Percentiles rank a stretch among this genome's conserved stretches.
Evolutionary conservation across 2,797 vertebrate species (phyloP).

Genomic region (Australoheros facetus): DNA sequence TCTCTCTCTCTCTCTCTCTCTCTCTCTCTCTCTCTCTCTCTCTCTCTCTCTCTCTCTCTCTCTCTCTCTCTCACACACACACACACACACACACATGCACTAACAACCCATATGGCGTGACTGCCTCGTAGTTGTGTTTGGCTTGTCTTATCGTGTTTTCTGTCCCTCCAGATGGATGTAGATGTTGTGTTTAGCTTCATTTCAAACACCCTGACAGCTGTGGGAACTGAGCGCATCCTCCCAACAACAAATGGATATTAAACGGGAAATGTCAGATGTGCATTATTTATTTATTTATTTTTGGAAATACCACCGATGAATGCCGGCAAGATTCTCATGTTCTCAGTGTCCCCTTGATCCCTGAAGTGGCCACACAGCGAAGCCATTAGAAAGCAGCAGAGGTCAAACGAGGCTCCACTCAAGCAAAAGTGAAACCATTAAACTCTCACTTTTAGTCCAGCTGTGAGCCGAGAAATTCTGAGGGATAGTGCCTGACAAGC

Average conservation of each 20-base stretch:
- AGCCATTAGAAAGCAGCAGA: constrained; percentile 34
- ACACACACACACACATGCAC: not conserved
- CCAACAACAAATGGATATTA: not conserved
- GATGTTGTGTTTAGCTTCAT: constrained; percentile 36
- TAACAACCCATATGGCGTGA: constrained; percentile 31
- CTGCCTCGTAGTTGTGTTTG: constrained; percentile 16
- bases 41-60: not conserved
- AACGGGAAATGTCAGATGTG: constrained; percentile 36
- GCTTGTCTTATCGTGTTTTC: constrained; percentile 34
- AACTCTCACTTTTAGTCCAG: constrained; percentile 39
- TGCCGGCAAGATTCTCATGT: constrained; percentile 19
- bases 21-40: no score
- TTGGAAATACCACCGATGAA: constrained; percentile 23
- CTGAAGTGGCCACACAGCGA: constrained; percentile 10
- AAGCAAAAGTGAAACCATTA: constrained; percentile 41
- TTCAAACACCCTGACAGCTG: constrained; percentile 30
- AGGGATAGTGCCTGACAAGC: not conserved
- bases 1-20: no score
- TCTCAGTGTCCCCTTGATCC: not conserved
- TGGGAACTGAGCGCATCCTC: not conserved
- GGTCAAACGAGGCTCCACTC: constrained; percentile 35
- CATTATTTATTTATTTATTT: constrained; percentile 8
- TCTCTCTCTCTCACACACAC: not conserved
- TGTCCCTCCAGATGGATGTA: constrained; percentile 37
- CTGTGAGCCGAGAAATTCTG: constrained; percentile 12